These are phyloP conservation scores for Pachyrhynchus sulphureomaculatus DNA, from an alignment of 1,140 invertebrate species.

Conservation along the genomic window DNA sequence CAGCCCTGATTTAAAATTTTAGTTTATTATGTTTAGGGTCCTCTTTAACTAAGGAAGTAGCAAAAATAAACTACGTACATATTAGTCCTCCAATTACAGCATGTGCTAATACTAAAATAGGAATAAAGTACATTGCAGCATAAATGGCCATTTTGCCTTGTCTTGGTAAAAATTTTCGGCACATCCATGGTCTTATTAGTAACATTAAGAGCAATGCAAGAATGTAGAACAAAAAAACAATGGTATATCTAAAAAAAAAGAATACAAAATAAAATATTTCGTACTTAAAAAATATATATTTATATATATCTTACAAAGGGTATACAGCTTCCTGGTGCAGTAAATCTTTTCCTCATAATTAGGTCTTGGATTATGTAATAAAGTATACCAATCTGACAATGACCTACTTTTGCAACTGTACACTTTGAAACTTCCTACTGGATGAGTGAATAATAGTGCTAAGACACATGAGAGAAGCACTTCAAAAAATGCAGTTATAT, in stretches of 20 bases:
- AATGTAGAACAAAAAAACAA: slow-evolving; percentile 91
- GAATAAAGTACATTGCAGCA: slow-evolving; percentile 92
- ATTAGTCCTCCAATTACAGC: slow-evolving; percentile 88
- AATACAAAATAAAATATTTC: not conserved
- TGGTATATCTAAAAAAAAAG: slow-evolving; percentile 74
- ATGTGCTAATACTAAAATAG: slow-evolving; percentile 84
- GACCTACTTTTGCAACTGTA: slow-evolving; percentile 74
- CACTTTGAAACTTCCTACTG: slow-evolving; percentile 71
- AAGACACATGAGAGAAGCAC: slow-evolving; percentile 69
- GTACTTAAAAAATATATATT: slow-evolving; percentile 1
- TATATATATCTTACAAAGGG: slow-evolving; percentile 76
- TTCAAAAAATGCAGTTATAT: slow-evolving; percentile 80
- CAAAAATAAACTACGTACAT: slow-evolving; percentile 63
- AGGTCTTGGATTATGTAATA: slow-evolving; percentile 90
- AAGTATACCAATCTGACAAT: slow-evolving; percentile 93
- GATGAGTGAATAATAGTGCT: slow-evolving; percentile 75
- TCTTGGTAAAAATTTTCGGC: slow-evolving; percentile 63
- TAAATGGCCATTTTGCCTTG: slow-evolving; percentile 82
- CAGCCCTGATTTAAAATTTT: too few species aligned
- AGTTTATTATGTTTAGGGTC: too few species aligned
- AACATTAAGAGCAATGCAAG: slow-evolving; percentile 81
- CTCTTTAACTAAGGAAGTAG: not conserved
- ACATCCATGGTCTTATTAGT: slow-evolving; percentile 70
- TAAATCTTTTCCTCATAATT: slow-evolving; percentile 86
- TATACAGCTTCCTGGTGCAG: slow-evolving; percentile 98